Percentiles rank a stretch among this genome's conserved stretches.
These are phyloP conservation scores for Nymphalis io DNA, from an alignment of 1,140 invertebrate species.

Conservation along the genomic window DNA sequence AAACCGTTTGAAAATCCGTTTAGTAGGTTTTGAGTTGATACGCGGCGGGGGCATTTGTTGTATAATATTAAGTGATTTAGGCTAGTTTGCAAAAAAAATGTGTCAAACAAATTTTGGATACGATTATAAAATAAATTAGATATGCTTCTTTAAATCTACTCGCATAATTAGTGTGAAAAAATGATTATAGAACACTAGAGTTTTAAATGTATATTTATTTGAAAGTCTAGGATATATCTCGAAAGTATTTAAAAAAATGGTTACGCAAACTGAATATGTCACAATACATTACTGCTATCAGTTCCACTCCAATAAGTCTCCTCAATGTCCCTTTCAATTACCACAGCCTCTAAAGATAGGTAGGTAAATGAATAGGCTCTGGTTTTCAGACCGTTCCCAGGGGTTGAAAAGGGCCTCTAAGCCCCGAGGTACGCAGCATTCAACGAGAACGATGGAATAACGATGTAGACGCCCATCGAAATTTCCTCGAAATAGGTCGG, in stretches of 20 bases:
- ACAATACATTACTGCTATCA: slow-evolving; percentile 48
- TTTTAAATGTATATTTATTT: neutral
- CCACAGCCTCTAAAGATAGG: slow-evolving; percentile 47
- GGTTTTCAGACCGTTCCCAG: slow-evolving; percentile 42
- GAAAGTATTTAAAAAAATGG: slow-evolving; percentile 15
- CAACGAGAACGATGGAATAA: slow-evolving; percentile 47
- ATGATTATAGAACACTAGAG: no score
- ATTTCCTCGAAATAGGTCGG: slow-evolving; percentile 32
- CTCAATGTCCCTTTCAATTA: slow-evolving; percentile 52
- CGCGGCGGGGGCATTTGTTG: no score
- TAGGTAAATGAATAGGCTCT: slow-evolving; percentile 54
- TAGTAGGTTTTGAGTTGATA: no score
- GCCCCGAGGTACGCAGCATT: slow-evolving; percentile 40
- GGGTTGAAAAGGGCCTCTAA: slow-evolving; percentile 45
- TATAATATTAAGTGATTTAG: no score
- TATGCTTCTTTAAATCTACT: no score
- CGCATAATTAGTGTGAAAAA: no score
- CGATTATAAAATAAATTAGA: no score
- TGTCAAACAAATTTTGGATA: no score
- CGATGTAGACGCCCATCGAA: slow-evolving; percentile 38
- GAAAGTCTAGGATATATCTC: neutral
- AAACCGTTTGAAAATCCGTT: no score
- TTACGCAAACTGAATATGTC: slow-evolving; percentile 17
- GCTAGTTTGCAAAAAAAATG: no score
- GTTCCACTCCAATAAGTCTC: slow-evolving; percentile 44